phyloP scores from a whole-genome alignment of 2,113 vertebrate species.

The Pelecanus crispus region DNA sequence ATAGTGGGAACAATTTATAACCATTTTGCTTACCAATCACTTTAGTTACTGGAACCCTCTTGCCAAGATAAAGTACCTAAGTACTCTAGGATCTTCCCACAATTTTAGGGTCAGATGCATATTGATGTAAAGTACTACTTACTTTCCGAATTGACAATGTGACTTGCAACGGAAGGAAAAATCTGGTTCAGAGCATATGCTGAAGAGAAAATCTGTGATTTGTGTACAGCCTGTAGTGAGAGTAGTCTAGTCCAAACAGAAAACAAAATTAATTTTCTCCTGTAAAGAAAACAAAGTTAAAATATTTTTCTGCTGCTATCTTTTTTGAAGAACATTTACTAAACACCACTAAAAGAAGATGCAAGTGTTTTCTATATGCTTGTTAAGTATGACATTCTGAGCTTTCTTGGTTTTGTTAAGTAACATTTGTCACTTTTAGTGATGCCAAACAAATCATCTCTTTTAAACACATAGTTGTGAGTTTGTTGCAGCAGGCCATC shows the following conservation, averaged over 20 bases:
- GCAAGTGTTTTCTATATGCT: constrained; percentile 20
- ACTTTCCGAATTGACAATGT: neutral
- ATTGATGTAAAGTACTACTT: neutral
- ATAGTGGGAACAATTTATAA: neutral
- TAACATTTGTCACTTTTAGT: constrained; percentile 37
- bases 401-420: constrained; percentile 35
- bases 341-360: neutral
- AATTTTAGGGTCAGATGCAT: neutral
- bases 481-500: neutral
- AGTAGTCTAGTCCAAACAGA: neutral
- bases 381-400: neutral
- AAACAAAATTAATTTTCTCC: neutral
- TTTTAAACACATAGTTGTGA: constrained; percentile 8
- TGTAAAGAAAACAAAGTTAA: neutral
- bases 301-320: neutral
- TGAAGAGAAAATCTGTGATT: neutral
- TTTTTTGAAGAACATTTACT: neutral
- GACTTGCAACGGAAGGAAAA: neutral
- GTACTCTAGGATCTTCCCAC: neutral
- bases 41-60: neutral
- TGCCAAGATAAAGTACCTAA: neutral
- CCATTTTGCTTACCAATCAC: neutral
- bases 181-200: neutral
- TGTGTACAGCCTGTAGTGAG: neutral
- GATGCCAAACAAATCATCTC: neutral